These are phyloP conservation scores for Pangasianodon hypophthalmus DNA, from an alignment of 2,113 vertebrate genomes.

Conservation along the genomic window DNA sequence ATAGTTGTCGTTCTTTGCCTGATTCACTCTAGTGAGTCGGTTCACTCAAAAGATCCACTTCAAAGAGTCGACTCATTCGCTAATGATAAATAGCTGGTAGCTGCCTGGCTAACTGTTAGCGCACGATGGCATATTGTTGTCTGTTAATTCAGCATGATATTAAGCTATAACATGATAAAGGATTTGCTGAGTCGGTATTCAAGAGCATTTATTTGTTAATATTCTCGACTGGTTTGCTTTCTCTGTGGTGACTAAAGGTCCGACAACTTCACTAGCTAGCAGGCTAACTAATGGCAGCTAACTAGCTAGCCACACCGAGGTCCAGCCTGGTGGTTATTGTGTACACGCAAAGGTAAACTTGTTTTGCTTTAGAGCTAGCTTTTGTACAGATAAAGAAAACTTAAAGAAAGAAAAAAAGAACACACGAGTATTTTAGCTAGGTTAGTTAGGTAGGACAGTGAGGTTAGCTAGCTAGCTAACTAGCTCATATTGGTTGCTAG, in stretches of 20 bases:
- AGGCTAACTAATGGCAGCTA: conserved; percentile 1
- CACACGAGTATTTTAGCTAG: neutral
- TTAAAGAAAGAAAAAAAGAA: too few relatives aligned
- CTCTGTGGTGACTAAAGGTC: neutral
- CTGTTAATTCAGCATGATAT: neutral
- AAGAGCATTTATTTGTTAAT: neutral
- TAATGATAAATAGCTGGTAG: neutral
- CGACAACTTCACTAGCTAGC: neutral
- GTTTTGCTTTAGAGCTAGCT: neutral
- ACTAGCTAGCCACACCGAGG: neutral
- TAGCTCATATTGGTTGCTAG: conserved; percentile 1
- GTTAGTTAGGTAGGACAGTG: neutral
- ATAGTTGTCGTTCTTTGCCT: neutral
- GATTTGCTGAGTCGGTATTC: neutral
- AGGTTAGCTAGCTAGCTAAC: neutral
- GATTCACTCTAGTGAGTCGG: neutral
- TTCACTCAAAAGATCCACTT: neutral
- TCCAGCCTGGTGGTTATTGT: neutral
- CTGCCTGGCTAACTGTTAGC: conserved; percentile 23
- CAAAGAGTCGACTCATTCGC: neutral
- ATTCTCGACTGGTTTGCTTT: neutral
- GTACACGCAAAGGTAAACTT: neutral
- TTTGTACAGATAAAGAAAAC: neutral
- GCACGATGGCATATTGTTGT: neutral
- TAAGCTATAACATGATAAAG: neutral